phyloP scores from a whole-genome alignment of 2,888 invertebrate genomes.

The Coremacera marginata region DNA sequence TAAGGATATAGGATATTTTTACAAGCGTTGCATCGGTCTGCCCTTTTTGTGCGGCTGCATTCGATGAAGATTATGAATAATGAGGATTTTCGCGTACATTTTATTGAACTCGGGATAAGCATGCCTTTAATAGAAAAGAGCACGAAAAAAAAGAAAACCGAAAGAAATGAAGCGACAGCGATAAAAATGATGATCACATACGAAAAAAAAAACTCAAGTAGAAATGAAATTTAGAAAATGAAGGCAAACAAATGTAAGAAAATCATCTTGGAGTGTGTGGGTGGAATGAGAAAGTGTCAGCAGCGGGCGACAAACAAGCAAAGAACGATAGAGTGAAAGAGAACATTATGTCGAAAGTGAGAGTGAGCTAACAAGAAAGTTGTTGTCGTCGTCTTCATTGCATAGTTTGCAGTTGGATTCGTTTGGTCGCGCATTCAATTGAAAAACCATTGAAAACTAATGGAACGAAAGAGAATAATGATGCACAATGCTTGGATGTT shows the following conservation, averaged over 20 bases:
- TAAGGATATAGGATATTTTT: conserved; percentile 3
- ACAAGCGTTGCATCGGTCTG: conserved; percentile 4
- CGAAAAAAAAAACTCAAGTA: conserved; percentile 43
- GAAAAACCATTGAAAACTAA: conserved; percentile 68
- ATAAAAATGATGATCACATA: conserved; percentile 32
- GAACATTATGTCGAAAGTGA: conserved; percentile 14
- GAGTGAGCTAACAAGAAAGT: conserved; percentile 3
- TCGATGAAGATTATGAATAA: conserved; percentile 47
- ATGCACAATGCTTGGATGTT: conserved; percentile 51
- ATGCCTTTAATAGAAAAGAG: neutral
- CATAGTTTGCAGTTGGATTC: conserved; percentile 31
- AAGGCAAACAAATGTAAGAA: conserved; percentile 42
- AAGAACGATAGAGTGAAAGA: conserved; percentile 37
- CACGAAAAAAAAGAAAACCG: neutral
- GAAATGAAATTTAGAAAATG: conserved; percentile 47
- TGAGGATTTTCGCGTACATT: conserved; percentile 43
- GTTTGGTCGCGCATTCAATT: conserved; percentile 51
- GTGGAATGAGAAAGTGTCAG: neutral
- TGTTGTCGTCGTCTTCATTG: conserved; percentile 9
- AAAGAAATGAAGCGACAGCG: conserved; percentile 34
- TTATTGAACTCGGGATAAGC: conserved; percentile 27
- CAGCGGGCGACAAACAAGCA: conserved; percentile 30
- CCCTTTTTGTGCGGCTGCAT: neutral
- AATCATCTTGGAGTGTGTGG: conserved; percentile 23
- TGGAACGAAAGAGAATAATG: conserved; percentile 69